A percentile compares a stretch with the other conserved stretches of the same genome.
These are phyloP conservation scores for Dinomys branickii DNA, from an alignment of 2,113 vertebrate genomes.

Conservation along the genomic window DNA sequence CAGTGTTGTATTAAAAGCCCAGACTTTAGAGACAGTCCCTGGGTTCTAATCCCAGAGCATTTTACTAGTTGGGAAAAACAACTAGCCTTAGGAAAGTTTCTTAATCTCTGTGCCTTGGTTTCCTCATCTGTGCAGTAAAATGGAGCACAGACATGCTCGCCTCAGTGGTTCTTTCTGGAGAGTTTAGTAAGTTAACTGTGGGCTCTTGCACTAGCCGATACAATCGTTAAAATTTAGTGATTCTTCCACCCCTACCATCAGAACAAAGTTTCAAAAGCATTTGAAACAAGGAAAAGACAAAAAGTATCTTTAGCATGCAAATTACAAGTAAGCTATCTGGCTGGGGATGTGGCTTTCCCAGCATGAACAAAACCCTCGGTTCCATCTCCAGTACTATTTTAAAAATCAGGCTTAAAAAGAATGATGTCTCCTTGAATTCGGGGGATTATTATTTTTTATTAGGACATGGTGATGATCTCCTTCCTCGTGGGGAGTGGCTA, in stretches of 20 bases:
- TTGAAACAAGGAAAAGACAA: background rate
- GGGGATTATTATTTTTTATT: background rate
- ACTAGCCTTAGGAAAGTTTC: background rate
- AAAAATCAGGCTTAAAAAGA: background rate
- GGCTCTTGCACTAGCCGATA: background rate
- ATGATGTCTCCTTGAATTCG: background rate
- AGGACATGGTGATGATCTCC: background rate
- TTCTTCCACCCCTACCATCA: background rate
- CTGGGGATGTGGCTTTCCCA: background rate
- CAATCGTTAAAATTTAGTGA: background rate
- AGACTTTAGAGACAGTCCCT: background rate
- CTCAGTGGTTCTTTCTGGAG: background rate
- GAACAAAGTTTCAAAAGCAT: constrained; percentile 19
- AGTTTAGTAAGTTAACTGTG: background rate
- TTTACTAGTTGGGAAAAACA: background rate
- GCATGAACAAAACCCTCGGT: background rate
- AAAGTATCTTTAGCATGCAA: background rate
- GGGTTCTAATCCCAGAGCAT: background rate
- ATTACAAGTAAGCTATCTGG: background rate
- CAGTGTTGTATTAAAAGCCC: background rate
- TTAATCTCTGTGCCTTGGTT: background rate
- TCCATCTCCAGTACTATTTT: background rate
- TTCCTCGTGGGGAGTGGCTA: background rate
- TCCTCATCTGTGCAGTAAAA: background rate
- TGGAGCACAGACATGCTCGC: background rate